Evolutionary conservation across 2,888 invertebrate species (phyloP).

Genomic region (Gryllus longicercus): DNA sequence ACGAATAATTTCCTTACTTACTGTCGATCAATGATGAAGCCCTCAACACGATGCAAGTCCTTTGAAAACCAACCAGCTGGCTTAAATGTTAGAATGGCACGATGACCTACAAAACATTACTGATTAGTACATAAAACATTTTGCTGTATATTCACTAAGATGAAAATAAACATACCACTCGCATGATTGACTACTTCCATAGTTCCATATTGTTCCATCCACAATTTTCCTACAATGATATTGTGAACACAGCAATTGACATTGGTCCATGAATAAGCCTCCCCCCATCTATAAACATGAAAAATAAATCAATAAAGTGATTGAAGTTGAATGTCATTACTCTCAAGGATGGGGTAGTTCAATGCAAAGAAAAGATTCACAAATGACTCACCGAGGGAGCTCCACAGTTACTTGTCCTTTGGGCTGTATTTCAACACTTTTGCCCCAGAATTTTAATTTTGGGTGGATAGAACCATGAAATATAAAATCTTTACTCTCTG

Average conservation of each 20-base stretch:
- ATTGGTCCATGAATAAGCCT: slow-evolving; percentile 92
- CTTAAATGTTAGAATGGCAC: slow-evolving; percentile 80
- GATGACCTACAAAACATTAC: slow-evolving; percentile 46
- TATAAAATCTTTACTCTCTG: slow-evolving; percentile 75
- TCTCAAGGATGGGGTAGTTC: no score
- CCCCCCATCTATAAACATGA: slow-evolving; percentile 65
- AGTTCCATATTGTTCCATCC: slow-evolving; percentile 89
- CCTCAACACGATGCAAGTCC: slow-evolving; percentile 86
- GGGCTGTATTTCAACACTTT: slow-evolving; percentile 90
- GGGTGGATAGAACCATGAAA: slow-evolving; percentile 95
- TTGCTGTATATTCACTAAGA: neutral
- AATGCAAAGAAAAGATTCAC: neutral
- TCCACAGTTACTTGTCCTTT: slow-evolving; percentile 84
- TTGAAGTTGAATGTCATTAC: neutral
- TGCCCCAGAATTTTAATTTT: slow-evolving; percentile 93
- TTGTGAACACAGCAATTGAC: slow-evolving; percentile 96
- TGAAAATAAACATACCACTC: slow-evolving; percentile 51
- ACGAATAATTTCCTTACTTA: slow-evolving; percentile 52
- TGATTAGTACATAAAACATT: neutral
- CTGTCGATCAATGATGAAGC: slow-evolving; percentile 76
- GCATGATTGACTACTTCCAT: slow-evolving; percentile 78
- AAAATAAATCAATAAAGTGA: neutral
- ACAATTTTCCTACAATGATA: slow-evolving; percentile 90
- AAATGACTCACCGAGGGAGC: slow-evolving; percentile 63
- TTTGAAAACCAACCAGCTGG: slow-evolving; percentile 84